Conservation (phyloP, 2,888 invertebrate species). For the Campaea margaritaria region DNA sequence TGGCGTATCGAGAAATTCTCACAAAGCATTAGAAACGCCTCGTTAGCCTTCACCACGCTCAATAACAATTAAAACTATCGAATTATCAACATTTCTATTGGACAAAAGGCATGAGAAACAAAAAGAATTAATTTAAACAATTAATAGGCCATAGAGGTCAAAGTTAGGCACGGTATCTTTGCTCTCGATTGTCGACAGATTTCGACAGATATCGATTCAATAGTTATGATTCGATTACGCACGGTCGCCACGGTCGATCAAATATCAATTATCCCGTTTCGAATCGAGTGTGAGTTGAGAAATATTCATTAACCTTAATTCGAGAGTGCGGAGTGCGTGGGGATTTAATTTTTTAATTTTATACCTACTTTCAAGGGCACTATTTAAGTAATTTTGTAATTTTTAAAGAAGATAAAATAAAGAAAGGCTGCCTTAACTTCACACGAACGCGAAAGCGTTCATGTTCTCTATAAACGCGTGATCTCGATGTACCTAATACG, state of each 20-base stretch:
- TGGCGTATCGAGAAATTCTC: conserved; percentile 13
- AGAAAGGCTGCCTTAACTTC: too few species aligned
- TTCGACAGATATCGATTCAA: conserved; percentile 34
- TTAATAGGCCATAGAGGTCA: conserved; percentile 27
- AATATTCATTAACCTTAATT: conserved; percentile 26
- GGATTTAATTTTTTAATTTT: not conserved
- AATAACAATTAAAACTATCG: conserved; percentile 19
- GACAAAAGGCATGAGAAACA: conserved; percentile 23
- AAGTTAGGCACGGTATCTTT: conserved; percentile 23
- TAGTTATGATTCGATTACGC: conserved; percentile 30
- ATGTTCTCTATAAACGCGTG: too few species aligned
- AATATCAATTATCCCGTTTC: conserved; percentile 27
- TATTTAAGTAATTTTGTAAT: not conserved
- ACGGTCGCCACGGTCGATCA: conserved; percentile 24
- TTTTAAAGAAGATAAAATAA: not conserved
- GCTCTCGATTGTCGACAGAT: conserved; percentile 30
- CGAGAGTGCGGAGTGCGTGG: conserved; percentile 4
- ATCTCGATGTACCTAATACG: too few species aligned
- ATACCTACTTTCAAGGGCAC: not conserved
- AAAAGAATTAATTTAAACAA: conserved; percentile 20
- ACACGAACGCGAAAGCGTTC: too few species aligned
- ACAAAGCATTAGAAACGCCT: conserved; percentile 23
- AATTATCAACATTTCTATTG: conserved; percentile 16
- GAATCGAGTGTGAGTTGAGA: conserved; percentile 22
- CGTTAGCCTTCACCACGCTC: conserved; percentile 22